Percentiles rank a stretch among this genome's conserved stretches.
These are phyloP conservation scores for Cephonodes hylas DNA, from an alignment of 2,888 invertebrate genomes.

Conservation along the genomic window DNA sequence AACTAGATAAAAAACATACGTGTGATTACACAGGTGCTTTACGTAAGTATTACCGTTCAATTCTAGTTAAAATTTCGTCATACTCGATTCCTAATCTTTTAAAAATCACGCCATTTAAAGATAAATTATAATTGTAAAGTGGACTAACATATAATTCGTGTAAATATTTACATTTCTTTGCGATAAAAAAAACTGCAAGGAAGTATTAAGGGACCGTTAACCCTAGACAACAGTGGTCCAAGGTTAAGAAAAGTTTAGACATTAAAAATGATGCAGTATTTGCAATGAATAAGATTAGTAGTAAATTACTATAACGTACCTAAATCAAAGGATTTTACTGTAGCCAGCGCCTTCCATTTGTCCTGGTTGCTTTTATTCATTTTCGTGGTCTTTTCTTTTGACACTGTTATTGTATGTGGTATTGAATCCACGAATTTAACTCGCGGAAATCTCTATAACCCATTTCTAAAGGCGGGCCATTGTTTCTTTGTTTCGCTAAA, in stretches of 20 bases:
- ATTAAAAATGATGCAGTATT: background rate
- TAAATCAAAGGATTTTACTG: slow-evolving; percentile 72
- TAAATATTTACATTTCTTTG: background rate
- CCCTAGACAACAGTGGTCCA: background rate
- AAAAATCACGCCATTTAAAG: background rate
- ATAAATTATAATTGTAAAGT: background rate
- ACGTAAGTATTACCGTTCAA: background rate
- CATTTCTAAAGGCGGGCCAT: slow-evolving; percentile 43
- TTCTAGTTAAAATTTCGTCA: background rate
- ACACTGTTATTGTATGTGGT: slow-evolving; percentile 31
- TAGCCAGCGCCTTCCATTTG: slow-evolving; percentile 71
- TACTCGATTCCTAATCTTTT: background rate
- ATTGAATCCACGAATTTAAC: slow-evolving; percentile 55
- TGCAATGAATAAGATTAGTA: background rate
- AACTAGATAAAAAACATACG: background rate
- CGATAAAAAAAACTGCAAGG: background rate
- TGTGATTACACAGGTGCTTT: background rate
- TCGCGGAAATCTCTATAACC: slow-evolving; percentile 45
- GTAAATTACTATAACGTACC: slow-evolving; percentile 41
- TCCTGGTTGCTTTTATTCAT: slow-evolving; percentile 62
- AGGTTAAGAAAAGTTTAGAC: background rate
- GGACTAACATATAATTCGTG: too few species aligned
- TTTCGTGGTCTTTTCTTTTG: slow-evolving; percentile 26
- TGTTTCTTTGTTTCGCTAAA: slow-evolving; percentile 1
- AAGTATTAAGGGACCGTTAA: background rate